phyloP scores from a whole-genome alignment of 2,797 vertebrate species.

The Margarornis squamiger region DNA sequence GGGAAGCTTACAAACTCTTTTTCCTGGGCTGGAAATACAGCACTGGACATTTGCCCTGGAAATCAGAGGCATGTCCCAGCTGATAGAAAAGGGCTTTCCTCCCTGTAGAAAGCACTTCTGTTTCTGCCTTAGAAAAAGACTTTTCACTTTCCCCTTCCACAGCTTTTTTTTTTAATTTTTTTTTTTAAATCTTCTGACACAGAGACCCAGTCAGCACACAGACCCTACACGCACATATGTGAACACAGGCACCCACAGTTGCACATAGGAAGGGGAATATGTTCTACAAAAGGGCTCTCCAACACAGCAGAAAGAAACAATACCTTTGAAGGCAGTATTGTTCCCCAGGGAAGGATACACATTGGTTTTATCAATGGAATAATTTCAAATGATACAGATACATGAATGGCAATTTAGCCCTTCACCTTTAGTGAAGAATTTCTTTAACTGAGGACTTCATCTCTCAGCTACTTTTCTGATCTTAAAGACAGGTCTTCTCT shows the following conservation, averaged over 20 bases:
- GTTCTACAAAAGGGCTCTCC: background rate
- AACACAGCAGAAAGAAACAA: conserved; percentile 60
- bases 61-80: background rate
- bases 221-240: background rate
- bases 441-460: conserved; percentile 55
- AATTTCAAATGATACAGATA: conserved; percentile 71
- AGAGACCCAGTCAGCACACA: background rate
- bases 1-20: background rate
- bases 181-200: background rate
- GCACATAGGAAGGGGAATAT: background rate
- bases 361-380: conserved; percentile 70
- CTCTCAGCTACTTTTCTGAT: conserved; percentile 11
- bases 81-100: background rate
- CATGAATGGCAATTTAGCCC: conserved; percentile 69
- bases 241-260: background rate
- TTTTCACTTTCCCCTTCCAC: background rate
- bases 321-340: conserved; percentile 42
- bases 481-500: background rate
- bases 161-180: background rate
- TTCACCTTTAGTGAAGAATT: conserved; percentile 62
- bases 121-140: background rate
- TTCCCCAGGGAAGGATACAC: conserved; percentile 43
- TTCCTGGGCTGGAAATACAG: background rate
- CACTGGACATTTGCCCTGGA: background rate
- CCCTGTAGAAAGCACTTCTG: background rate